Conservation (phyloP, 2,888 invertebrate species). For the Torymus texanus region DNA sequence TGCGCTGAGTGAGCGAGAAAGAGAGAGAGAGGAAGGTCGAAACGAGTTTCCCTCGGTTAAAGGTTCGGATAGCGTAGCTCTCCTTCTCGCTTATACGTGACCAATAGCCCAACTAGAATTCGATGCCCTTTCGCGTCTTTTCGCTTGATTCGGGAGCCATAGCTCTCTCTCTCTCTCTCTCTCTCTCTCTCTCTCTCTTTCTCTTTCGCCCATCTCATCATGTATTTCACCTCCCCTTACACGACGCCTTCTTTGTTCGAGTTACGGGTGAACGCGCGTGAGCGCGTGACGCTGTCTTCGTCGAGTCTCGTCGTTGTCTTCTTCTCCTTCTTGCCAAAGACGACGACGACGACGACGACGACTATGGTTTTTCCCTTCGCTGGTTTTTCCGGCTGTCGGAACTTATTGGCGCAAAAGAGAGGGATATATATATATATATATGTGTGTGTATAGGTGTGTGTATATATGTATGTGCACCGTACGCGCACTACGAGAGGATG, state of each 20-base stretch:
- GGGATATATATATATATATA: background rate
- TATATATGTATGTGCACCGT: no score
- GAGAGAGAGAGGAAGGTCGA: background rate
- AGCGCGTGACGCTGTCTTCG: background rate
- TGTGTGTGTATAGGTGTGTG: no score
- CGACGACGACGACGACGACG: background rate
- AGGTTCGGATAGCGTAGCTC: background rate
- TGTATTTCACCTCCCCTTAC: constrained; percentile 29
- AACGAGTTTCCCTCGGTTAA: constrained; percentile 5
- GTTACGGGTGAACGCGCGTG: constrained; percentile 18
- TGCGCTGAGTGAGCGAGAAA: no score
- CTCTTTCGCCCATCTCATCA: constrained; percentile 18
- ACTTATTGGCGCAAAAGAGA: constrained; percentile 11
- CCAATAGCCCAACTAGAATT: constrained; percentile 42
- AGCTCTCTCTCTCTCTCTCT: background rate
- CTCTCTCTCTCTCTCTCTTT: background rate
- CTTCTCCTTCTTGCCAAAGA: background rate
- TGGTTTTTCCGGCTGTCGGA: background rate
- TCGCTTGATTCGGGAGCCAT: background rate
- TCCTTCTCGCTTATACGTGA: constrained; percentile 47
- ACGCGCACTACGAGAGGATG: no score
- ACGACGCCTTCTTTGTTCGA: constrained; percentile 9
- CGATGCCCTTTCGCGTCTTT: constrained; percentile 35
- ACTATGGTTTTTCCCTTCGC: background rate
- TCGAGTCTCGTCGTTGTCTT: background rate